Evolutionary conservation across 2,888 invertebrate species (phyloP).

Genomic region (Timema cristinae): DNA sequence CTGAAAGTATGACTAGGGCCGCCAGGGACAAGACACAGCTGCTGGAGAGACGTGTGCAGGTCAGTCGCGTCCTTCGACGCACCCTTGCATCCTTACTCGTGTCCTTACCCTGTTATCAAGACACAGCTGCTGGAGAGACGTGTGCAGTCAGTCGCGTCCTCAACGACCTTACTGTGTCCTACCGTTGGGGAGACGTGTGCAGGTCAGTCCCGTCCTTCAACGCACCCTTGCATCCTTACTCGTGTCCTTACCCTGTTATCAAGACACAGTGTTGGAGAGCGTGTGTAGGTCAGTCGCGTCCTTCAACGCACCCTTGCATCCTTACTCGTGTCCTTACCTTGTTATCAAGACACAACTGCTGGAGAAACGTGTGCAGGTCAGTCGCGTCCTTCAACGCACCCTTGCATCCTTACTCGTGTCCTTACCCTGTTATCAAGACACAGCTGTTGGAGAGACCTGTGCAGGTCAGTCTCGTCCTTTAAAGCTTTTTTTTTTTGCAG

Average conservation of each 20-base stretch:
- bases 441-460: slow-evolving; percentile 66
- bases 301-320: too few species aligned
- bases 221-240: neutral
- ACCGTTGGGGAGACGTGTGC: slow-evolving; percentile 65
- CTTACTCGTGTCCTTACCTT: too few species aligned
- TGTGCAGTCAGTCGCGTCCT: slow-evolving; percentile 54
- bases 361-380: slow-evolving; percentile 67
- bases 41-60: slow-evolving; percentile 68
- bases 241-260: neutral
- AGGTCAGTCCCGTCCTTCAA: slow-evolving; percentile 47
- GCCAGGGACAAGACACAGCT: slow-evolving; percentile 64
- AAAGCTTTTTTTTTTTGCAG: neutral
- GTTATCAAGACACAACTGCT: slow-evolving; percentile 58
- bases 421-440: slow-evolving; percentile 53
- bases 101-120: slow-evolving; percentile 49
- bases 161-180: slow-evolving; percentile 42
- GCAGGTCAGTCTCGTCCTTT: slow-evolving; percentile 49
- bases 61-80: slow-evolving; percentile 38
- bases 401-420: neutral
- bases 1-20: slow-evolving; percentile 58
- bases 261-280: too few species aligned
- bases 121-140: slow-evolving; percentile 68
- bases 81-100: neutral
- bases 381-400: neutral
- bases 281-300: too few species aligned